Percentiles rank a stretch among this genome's conserved stretches.
Conservation (phyloP, 2,888 invertebrate genomes). For the Drosophila austrosaltans region DNA sequence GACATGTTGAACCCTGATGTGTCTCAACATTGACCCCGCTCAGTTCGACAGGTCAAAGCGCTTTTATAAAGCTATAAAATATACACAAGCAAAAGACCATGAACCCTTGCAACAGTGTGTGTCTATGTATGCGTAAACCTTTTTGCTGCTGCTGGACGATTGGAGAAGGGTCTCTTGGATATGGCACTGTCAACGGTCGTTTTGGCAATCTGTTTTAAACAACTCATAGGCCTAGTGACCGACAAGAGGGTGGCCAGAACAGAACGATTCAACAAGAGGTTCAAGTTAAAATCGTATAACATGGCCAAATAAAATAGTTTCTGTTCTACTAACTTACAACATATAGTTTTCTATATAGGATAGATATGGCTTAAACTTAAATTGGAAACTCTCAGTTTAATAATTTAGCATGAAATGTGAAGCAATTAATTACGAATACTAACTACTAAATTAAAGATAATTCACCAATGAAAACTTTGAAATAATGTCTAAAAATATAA, state of each 20-base stretch:
- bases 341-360: too few relatives aligned
- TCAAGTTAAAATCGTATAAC: background rate
- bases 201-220: slow-evolving; percentile 56
- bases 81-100: slow-evolving; percentile 54
- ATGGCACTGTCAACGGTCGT: slow-evolving; percentile 63
- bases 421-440: too few relatives aligned
- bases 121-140: background rate
- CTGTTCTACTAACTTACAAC: too few relatives aligned
- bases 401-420: too few relatives aligned
- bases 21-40: slow-evolving; percentile 58
- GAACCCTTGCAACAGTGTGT: slow-evolving; percentile 40
- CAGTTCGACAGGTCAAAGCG: slow-evolving; percentile 55
- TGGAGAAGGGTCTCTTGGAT: slow-evolving; percentile 8
- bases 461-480: too few relatives aligned
- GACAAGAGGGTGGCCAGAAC: slow-evolving; percentile 33
- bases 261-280: slow-evolving; percentile 6
- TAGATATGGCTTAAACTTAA: too few relatives aligned
- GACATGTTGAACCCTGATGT: slow-evolving; percentile 44
- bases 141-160: slow-evolving; percentile 31
- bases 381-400: too few relatives aligned
- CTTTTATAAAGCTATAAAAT: slow-evolving; percentile 75
- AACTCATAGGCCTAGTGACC: slow-evolving; percentile 23
- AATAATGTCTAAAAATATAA: too few relatives aligned
- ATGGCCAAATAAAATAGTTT: background rate
- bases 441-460: too few relatives aligned